Percentiles rank a stretch among this genome's conserved stretches.
phyloP scores from a whole-genome alignment of 2,888 invertebrate genomes.

The Phania funesta region DNA sequence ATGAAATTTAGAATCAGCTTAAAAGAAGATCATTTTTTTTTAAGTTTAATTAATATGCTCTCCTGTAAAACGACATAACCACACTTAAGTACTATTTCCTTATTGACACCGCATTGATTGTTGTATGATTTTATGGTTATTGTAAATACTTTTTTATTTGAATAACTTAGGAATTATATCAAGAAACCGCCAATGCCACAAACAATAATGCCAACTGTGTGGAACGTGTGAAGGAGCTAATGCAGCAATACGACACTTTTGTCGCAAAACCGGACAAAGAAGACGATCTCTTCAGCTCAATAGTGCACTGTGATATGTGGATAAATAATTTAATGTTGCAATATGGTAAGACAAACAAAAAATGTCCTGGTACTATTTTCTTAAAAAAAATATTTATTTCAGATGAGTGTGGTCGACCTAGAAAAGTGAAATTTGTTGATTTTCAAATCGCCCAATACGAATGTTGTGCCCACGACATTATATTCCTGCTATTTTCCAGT shows the following conservation, averaged over 20 bases:
- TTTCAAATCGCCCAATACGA: slow-evolving; percentile 82
- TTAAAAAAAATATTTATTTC: slow-evolving; percentile 28
- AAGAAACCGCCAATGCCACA: slow-evolving; percentile 69
- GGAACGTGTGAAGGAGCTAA: slow-evolving; percentile 69
- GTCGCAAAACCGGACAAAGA: slow-evolving; percentile 70
- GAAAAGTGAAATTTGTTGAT: slow-evolving; percentile 83
- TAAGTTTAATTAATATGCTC: too few relatives aligned
- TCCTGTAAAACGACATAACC: too few relatives aligned
- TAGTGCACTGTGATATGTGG: slow-evolving; percentile 84
- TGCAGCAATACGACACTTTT: slow-evolving; percentile 69
- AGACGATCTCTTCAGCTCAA: slow-evolving; percentile 81
- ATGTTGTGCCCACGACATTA: slow-evolving; percentile 82
- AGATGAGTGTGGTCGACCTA: slow-evolving; percentile 77
- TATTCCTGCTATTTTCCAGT: slow-evolving; percentile 83
- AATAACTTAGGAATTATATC: slow-evolving; percentile 60
- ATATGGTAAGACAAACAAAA: slow-evolving; percentile 79
- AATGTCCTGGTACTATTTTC: not conserved
- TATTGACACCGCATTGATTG: too few relatives aligned
- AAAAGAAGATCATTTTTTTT: too few relatives aligned
- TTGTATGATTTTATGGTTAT: too few relatives aligned
- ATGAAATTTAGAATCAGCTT: too few relatives aligned
- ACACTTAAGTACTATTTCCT: too few relatives aligned
- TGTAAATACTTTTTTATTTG: not conserved
- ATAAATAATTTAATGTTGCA: slow-evolving; percentile 83
- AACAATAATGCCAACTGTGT: slow-evolving; percentile 69